These are phyloP conservation scores for Craterocephalus amniculus DNA, from an alignment of 2,797 vertebrate species.

Conservation along the genomic window DNA sequence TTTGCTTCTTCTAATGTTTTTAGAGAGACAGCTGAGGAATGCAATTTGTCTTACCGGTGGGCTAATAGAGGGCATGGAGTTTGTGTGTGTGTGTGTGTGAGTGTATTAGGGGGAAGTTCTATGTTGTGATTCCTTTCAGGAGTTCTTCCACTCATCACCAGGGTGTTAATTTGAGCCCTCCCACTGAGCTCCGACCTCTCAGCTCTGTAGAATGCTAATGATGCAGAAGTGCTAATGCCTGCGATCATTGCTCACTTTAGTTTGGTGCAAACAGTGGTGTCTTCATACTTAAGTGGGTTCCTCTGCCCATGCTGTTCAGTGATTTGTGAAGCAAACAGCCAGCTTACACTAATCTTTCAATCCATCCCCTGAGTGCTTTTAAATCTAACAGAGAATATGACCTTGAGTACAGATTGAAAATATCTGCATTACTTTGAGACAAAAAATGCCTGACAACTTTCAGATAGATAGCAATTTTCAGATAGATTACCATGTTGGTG, in stretches of 20 bases:
- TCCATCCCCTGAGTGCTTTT: not conserved
- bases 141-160: conserved; percentile 74
- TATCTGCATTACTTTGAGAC: not conserved
- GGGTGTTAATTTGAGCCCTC: conserved; percentile 78
- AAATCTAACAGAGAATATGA: not conserved
- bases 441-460: not conserved
- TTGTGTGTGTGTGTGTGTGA: conserved; percentile 10
- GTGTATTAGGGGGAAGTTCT: conserved; percentile 18
- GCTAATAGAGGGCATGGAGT: conserved; percentile 14
- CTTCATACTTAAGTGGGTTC: conserved; percentile 29
- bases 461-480: not conserved
- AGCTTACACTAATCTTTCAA: not conserved
- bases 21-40: conserved; percentile 72
- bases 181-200: conserved; percentile 56
- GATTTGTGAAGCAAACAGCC: not conserved
- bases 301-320: not conserved
- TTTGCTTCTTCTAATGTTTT: conserved; percentile 38
- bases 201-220: conserved; percentile 76
- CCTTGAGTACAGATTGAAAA: not conserved
- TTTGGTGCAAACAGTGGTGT: not conserved
- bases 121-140: conserved; percentile 67
- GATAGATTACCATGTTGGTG: not conserved
- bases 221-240: conserved; percentile 61
- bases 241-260: conserved; percentile 54
- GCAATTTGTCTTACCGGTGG: conserved; percentile 30